Evolutionary conservation across 2,797 vertebrate genomes (phyloP), one percentile per base, ranked within the genome.

Genomic region (Ctenopoma multispine): DNA sequence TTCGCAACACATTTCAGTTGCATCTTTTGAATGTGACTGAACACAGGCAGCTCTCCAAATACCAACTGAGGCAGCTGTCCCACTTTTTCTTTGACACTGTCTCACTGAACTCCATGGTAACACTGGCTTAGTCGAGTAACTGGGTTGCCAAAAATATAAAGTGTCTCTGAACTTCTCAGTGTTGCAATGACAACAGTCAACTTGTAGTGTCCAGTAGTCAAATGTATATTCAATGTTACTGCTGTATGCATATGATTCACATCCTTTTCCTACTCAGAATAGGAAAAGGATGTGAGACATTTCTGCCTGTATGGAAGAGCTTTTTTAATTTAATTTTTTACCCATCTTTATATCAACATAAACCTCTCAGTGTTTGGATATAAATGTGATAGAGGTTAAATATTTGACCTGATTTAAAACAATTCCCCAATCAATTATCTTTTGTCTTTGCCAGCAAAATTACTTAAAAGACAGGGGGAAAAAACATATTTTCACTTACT

Each of bases 81-180:
- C 72, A 66, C 65, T 73, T 77, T 60, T 7, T 58, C 29, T 48
- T 63, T 54, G 51, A 48, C 36, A 0, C 21, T 17, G 48, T 61
- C 64, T 69, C 38, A 65, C 47, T 58, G 53, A 69, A 65, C 48
- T 69, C 74, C 65, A 65, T 76, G 63, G 65, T 29, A 80, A 72
- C 69, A 38, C 44, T 66, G 65, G 51, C 73, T 46, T 49, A 46
- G 38, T 54, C 13, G 23, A 69, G 54, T 63, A 38, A 43, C 46
- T 50, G 21, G 21, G 21, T 7, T 60, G 71, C 73, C 75, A 73
- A 66, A 63, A 77, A 55, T 20, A 51, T 58, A 23, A 77, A 57
- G 70, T 55, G 36, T 75, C 20, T 55, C 15, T 29, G 15, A 36
- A 54, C 41, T 40, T 59, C 6, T 44, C n/a, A 24, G 15, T 41